Conservation (phyloP, 1,140 invertebrate genomes). For the Pogonus chalceus region DNA sequence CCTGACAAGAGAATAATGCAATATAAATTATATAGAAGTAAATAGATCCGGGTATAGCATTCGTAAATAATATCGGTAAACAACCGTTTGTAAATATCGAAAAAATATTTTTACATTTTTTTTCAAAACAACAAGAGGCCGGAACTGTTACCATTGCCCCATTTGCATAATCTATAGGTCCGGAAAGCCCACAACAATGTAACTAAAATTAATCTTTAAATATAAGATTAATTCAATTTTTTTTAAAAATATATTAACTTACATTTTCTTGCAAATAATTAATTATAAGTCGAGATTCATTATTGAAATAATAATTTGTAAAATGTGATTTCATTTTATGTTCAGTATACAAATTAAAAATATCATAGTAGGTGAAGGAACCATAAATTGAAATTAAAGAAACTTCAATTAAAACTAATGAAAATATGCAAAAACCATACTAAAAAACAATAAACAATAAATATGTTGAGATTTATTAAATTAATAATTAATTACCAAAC, state of each 20-base stretch:
- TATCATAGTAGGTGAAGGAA: neutral
- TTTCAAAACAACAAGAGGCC: neutral
- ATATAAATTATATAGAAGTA: neutral
- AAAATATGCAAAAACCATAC: neutral
- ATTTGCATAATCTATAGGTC: neutral
- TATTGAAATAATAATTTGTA: neutral
- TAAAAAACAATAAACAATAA: no score
- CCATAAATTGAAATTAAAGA: neutral
- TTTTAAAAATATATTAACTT: neutral
- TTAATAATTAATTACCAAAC: neutral
- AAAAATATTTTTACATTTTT: neutral
- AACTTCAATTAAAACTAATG: neutral
- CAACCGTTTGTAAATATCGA: neutral
- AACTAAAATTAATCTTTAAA: neutral
- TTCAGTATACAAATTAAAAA: neutral
- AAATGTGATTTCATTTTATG: neutral
- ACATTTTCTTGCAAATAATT: neutral
- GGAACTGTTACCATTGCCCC: neutral
- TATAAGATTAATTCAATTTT: neutral
- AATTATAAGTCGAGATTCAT: neutral
- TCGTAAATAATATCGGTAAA: neutral
- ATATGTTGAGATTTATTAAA: neutral
- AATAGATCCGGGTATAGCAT: neutral
- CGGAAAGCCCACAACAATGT: neutral
- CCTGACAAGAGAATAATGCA: neutral